phyloP scores from a whole-genome alignment of 2,888 invertebrate species.

The Spodoptera picta region DNA sequence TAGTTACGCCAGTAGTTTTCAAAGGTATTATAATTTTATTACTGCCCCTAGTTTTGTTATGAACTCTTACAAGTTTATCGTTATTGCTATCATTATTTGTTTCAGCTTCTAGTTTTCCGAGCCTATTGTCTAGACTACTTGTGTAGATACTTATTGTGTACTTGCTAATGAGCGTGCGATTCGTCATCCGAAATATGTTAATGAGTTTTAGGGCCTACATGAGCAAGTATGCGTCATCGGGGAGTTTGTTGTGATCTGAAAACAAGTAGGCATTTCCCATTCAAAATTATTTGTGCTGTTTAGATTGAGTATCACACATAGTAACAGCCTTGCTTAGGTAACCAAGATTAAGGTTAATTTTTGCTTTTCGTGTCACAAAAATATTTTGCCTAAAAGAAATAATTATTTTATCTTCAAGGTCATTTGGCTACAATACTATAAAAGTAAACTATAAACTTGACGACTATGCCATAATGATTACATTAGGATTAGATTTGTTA shows the following conservation, averaged over 20 bases:
- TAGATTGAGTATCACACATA: no score
- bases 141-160: constrained; percentile 18
- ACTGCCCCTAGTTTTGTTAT: constrained; percentile 29
- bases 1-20: constrained; percentile 31
- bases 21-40: constrained; percentile 31
- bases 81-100: constrained; percentile 27
- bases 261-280: neutral
- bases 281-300: neutral
- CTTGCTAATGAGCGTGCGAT: constrained; percentile 27
- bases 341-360: constrained; percentile 3
- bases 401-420: constrained; percentile 32
- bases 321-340: neutral
- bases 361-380: constrained; percentile 10
- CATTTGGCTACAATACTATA: constrained; percentile 1
- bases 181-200: constrained; percentile 18
- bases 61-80: constrained; percentile 21
- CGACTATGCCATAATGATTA: constrained; percentile 29
- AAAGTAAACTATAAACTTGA: constrained; percentile 16
- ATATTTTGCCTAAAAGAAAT: neutral
- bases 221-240: constrained; percentile 17
- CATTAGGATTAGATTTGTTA: constrained; percentile 24
- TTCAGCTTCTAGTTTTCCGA: constrained; percentile 22
- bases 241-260: neutral
- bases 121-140: constrained; percentile 35
- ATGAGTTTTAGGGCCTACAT: constrained; percentile 9